Evolutionary conservation across 2,888 invertebrate genomes (phyloP).

Genomic region (Holacanthella duospinosa): DNA sequence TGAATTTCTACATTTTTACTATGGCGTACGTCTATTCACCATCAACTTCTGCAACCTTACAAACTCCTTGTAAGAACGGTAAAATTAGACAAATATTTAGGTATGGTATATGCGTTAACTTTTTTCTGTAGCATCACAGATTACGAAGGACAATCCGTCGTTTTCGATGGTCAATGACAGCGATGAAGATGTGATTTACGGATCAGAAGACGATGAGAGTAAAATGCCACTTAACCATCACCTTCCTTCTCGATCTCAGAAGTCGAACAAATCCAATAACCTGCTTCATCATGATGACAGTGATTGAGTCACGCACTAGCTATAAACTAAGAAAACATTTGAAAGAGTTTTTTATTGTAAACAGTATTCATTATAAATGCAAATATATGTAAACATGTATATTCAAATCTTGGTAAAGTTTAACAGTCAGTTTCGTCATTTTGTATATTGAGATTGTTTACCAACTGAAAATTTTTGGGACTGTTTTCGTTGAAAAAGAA

Average conservation of each 20-base stretch:
- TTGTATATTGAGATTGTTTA: too few species aligned
- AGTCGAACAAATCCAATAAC: constrained; percentile 10
- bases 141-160: constrained; percentile 93
- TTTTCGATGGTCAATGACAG: constrained; percentile 98
- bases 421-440: too few species aligned
- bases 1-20: constrained; percentile 86
- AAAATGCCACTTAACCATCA: constrained; percentile 53
- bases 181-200: constrained; percentile 92
- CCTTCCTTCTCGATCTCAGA: constrained; percentile 22
- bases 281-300: constrained; percentile 30
- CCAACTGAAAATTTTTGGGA: too few species aligned
- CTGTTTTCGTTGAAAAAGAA: too few species aligned
- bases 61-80: constrained; percentile 24
- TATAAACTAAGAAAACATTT: too few species aligned
- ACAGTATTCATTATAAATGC: too few species aligned
- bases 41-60: constrained; percentile 27
- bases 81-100: neutral
- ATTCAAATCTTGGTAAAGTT: too few species aligned
- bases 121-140: constrained; percentile 60
- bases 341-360: too few species aligned
- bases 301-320: constrained; percentile 6
- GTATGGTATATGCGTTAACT: neutral
- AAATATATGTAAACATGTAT: too few species aligned
- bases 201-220: constrained; percentile 58
- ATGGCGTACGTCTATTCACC: constrained; percentile 77